These are phyloP conservation scores for Parthenolecanium corni DNA, from an alignment of 2,888 invertebrate genomes.

Conservation along the genomic window DNA sequence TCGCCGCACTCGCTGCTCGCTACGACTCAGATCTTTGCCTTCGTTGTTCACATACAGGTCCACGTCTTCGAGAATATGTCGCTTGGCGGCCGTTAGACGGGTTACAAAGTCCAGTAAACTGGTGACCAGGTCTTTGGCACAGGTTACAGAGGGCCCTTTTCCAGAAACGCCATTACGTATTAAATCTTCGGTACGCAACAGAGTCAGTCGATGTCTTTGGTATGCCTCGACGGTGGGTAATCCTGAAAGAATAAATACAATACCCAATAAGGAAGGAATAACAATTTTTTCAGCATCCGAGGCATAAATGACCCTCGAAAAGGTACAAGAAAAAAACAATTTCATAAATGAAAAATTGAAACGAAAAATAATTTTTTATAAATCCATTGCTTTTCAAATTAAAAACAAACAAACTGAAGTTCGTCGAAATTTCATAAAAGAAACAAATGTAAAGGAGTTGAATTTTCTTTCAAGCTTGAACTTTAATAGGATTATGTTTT, in stretches of 20 bases:
- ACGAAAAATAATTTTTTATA: not conserved
- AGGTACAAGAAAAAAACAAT: no score
- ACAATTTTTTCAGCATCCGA: no score
- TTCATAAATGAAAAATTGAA: not conserved
- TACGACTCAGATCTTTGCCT: slow-evolving; percentile 44
- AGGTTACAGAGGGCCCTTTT: slow-evolving; percentile 49
- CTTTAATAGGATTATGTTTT: no score
- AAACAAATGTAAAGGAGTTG: no score
- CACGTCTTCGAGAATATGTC: slow-evolving; percentile 68
- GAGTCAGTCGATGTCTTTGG: slow-evolving; percentile 61
- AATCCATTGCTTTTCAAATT: not conserved
- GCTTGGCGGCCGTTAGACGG: slow-evolving; percentile 64
- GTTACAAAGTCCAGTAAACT: slow-evolving; percentile 63
- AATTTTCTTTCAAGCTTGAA: no score
- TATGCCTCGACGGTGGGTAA: slow-evolving; percentile 59
- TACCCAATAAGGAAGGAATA: no score
- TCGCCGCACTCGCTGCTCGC: slow-evolving; percentile 55
- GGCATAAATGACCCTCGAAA: no score
- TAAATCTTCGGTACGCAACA: slow-evolving; percentile 63
- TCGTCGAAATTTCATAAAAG: no score
- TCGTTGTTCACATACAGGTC: slow-evolving; percentile 55
- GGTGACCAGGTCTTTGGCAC: slow-evolving; percentile 55
- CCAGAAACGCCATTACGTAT: slow-evolving; percentile 55
- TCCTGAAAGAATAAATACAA: slow-evolving; percentile 34
- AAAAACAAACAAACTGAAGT: no score